These are phyloP conservation scores for Morpho helenor DNA, from an alignment of 2,888 invertebrate genomes.

Conservation along the genomic window DNA sequence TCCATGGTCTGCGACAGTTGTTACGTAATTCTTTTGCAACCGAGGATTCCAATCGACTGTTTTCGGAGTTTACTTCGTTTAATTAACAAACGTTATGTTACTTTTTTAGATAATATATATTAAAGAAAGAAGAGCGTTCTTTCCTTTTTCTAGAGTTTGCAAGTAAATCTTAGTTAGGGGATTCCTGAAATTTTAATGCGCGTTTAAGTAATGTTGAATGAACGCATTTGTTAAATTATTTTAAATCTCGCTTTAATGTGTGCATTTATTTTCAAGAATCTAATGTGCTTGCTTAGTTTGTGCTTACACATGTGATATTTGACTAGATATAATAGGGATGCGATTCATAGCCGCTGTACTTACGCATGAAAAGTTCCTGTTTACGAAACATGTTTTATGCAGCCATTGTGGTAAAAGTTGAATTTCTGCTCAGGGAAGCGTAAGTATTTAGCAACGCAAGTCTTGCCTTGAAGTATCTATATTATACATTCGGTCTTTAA, in stretches of 20 bases:
- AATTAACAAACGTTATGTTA: too few species aligned
- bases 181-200: too few species aligned
- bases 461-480: constrained; percentile 50
- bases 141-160: too few species aligned
- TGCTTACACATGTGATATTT: constrained; percentile 3
- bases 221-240: too few species aligned
- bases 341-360: constrained; percentile 26
- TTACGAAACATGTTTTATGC: constrained; percentile 66
- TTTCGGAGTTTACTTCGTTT: constrained; percentile 1
- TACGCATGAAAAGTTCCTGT: constrained; percentile 56
- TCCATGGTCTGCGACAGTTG: constrained; percentile 25
- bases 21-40: constrained; percentile 21
- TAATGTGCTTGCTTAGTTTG: not conserved
- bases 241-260: not conserved
- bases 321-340: constrained; percentile 25
- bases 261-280: not conserved
- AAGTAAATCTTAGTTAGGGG: too few species aligned
- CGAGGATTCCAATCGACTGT: constrained; percentile 11
- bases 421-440: constrained; percentile 62
- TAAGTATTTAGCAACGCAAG: constrained; percentile 43
- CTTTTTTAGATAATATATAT: too few species aligned
- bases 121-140: too few species aligned
- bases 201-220: too few species aligned
- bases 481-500: constrained; percentile 19
- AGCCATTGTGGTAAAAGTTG: constrained; percentile 71